phyloP scores from a whole-genome alignment of 2,888 invertebrate species.

The Salpingus planirostris region DNA sequence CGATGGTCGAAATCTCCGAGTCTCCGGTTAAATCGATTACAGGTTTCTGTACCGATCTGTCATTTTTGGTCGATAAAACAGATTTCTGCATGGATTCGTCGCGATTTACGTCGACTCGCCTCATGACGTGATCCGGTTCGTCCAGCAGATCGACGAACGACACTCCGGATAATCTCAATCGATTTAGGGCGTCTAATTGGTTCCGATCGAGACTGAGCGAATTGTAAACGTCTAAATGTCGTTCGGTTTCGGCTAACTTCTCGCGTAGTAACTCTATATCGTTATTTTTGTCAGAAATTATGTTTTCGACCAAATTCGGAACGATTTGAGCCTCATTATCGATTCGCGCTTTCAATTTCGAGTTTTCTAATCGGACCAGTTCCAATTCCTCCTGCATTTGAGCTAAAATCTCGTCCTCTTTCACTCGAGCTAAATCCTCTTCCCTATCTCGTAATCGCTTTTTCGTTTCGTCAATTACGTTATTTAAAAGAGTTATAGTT shows the following conservation, averaged over 20 bases:
- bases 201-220: constrained; percentile 53
- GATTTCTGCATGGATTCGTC: too few relatives aligned
- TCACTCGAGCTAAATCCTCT: constrained; percentile 18
- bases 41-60: neutral
- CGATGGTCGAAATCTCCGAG: too few relatives aligned
- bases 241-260: constrained; percentile 48
- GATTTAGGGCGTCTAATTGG: constrained; percentile 41
- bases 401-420: constrained; percentile 42
- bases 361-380: constrained; percentile 37
- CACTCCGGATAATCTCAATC: constrained; percentile 39
- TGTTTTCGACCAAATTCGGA: constrained; percentile 47
- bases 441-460: constrained; percentile 38
- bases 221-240: constrained; percentile 44
- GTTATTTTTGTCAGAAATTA: constrained; percentile 60
- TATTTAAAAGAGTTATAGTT: constrained; percentile 51
- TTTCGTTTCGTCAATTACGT: constrained; percentile 54
- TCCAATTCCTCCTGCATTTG: constrained; percentile 48
- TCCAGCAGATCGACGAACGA: constrained; percentile 52
- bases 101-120: too few relatives aligned
- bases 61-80: neutral
- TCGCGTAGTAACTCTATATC: constrained; percentile 56
- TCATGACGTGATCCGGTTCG: too few relatives aligned
- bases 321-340: constrained; percentile 40
- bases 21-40: too few relatives aligned
- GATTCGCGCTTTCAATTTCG: constrained; percentile 36